Conservation (phyloP, 2,113 vertebrate genomes). For the Lasiurus cinereus region DNA sequence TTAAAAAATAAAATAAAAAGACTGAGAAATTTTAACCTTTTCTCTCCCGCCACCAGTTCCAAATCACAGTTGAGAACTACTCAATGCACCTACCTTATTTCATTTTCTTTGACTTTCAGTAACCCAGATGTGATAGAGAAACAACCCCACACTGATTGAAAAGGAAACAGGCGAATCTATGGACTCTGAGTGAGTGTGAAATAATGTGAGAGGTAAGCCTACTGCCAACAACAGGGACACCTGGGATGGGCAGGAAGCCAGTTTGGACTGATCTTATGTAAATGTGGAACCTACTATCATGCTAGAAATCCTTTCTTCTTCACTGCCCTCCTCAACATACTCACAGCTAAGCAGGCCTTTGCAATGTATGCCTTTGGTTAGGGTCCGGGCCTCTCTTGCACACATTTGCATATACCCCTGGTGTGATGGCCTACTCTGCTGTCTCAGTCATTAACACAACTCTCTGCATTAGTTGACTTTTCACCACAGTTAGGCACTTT, state of each 20-base stretch:
- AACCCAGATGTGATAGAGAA: neutral
- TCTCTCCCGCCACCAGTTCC: neutral
- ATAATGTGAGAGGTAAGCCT: neutral
- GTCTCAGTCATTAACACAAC: neutral
- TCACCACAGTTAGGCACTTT: conserved; percentile 90
- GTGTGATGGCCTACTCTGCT: neutral
- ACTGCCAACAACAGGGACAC: neutral
- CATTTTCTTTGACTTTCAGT: neutral
- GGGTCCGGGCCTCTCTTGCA: no score
- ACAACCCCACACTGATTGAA: neutral
- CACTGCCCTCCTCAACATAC: neutral
- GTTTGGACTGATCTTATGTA: neutral
- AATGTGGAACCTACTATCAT: neutral
- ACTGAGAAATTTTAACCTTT: neutral
- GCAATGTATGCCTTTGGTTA: neutral
- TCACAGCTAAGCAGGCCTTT: neutral
- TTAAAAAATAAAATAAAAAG: neutral
- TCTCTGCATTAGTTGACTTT: neutral
- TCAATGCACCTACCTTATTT: neutral
- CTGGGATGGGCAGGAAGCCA: neutral
- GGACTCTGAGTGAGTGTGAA: neutral
- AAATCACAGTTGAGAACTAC: neutral
- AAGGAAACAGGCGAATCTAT: neutral
- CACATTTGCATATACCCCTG: neutral
- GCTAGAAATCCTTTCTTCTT: neutral